Evolutionary conservation across 2,888 invertebrate species (phyloP).

Genomic region (Boloria selene): DNA sequence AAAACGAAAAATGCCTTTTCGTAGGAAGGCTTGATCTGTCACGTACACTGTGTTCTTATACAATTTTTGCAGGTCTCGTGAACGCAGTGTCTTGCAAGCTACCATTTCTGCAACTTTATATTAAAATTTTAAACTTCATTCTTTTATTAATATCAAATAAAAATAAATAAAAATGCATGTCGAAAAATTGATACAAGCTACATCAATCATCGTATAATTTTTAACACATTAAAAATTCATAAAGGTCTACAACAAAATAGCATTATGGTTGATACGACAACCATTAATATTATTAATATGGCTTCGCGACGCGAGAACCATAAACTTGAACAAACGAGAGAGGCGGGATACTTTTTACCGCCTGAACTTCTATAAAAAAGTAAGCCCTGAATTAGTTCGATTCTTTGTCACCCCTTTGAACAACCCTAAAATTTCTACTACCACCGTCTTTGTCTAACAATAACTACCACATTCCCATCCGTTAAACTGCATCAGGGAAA

Average conservation of each 20-base stretch:
- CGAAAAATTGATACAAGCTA: conserved; percentile 43
- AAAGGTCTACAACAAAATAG: conserved; percentile 60
- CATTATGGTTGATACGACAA: conserved; percentile 68
- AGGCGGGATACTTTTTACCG: conserved; percentile 82
- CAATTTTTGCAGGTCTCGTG: conserved; percentile 70
- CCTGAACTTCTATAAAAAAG: conserved; percentile 78
- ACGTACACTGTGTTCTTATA: conserved; percentile 76
- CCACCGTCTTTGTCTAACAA: conserved; percentile 82
- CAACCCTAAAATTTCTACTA: conserved; percentile 80
- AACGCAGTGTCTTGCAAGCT: conserved; percentile 49
- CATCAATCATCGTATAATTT: conserved; percentile 28
- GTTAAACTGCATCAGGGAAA: conserved; percentile 82
- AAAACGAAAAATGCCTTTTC: conserved; percentile 75
- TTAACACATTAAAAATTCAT: conserved; percentile 58
- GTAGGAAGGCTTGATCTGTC: conserved; percentile 73
- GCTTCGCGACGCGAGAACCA: conserved; percentile 70
- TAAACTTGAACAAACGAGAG: conserved; percentile 81
- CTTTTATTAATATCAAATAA: neutral
- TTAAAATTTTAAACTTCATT: neutral
- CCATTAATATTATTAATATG: conserved; percentile 80
- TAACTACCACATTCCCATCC: conserved; percentile 82
- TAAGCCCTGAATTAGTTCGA: conserved; percentile 82
- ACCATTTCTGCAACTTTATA: neutral
- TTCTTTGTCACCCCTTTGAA: conserved; percentile 82
- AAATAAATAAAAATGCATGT: neutral